Conservation (phyloP, 2,113 vertebrate species). For the Cheilinus undulatus region DNA sequence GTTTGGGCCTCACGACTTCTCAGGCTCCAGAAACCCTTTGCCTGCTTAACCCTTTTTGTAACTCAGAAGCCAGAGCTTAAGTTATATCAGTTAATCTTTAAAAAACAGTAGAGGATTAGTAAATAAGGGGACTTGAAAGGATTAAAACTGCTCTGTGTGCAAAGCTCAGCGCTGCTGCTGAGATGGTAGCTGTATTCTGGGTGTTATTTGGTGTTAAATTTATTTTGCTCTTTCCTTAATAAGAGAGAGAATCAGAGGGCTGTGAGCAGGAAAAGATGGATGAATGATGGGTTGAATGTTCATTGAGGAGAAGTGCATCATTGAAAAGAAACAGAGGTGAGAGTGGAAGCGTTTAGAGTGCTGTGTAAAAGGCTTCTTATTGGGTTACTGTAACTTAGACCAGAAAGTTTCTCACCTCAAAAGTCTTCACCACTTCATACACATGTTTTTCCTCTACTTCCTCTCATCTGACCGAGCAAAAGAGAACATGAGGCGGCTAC, state of each 20-base stretch:
- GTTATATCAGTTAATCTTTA: constrained; percentile 10
- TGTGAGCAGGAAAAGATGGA: not conserved
- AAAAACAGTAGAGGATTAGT: not conserved
- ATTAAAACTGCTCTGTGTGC: not conserved
- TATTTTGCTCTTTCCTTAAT: not conserved
- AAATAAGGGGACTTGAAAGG: not conserved
- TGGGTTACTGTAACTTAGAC: constrained; percentile 83
- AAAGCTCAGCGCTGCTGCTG: not conserved
- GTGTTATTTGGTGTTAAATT: not conserved
- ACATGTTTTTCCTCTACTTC: constrained; percentile 74
- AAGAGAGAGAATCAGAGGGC: not conserved
- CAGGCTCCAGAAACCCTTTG: not conserved
- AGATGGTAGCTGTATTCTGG: too few species aligned
- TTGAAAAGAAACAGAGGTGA: constrained; percentile 24
- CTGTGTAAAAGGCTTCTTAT: constrained; percentile 60
- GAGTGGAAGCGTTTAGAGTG: constrained; percentile 1
- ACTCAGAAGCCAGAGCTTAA: constrained; percentile 11
- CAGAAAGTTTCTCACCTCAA: constrained; percentile 88
- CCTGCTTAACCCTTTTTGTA: constrained; percentile 7
- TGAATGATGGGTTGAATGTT: not conserved
- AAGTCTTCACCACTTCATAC: constrained; percentile 88
- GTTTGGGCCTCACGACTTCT: constrained; percentile 2
- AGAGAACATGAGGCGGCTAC: constrained; percentile 47
- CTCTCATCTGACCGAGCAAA: constrained; percentile 72
- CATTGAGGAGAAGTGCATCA: constrained; percentile 18